These are phyloP conservation scores for Danaus melanippus DNA, from an alignment of 1,140 invertebrate species.

Conservation along the genomic window DNA sequence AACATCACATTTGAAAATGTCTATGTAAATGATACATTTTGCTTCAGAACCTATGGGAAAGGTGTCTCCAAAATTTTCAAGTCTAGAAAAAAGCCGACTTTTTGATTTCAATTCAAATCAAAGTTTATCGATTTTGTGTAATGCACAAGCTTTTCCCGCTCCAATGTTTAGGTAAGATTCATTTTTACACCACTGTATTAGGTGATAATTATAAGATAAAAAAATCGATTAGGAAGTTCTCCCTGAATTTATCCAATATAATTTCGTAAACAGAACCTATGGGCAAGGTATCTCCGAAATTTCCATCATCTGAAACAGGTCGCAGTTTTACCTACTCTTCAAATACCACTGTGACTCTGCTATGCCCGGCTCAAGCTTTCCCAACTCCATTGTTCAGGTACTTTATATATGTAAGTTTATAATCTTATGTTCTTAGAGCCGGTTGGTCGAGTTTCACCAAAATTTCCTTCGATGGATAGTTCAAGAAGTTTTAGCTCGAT, in stretches of 20 bases:
- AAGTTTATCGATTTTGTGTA: conserved; percentile 56
- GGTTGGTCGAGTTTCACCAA: conserved; percentile 79
- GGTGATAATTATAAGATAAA: conserved; percentile 1
- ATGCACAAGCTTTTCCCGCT: conserved; percentile 77
- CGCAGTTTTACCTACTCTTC: conserved; percentile 73
- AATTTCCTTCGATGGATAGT: conserved; percentile 76
- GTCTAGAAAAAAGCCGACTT: conserved; percentile 76
- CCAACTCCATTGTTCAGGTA: conserved; percentile 72
- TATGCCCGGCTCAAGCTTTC: conserved; percentile 79
- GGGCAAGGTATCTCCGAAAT: conserved; percentile 74
- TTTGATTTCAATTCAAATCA: conserved; percentile 65
- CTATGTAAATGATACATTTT: conserved; percentile 21
- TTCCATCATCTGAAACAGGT: conserved; percentile 71
- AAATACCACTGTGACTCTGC: conserved; percentile 57
- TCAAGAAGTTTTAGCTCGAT: conserved; percentile 77
- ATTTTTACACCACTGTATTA: background rate
- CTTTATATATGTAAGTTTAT: conserved; percentile 33
- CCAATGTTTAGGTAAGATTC: conserved; percentile 73
- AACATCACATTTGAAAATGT: conserved; percentile 1
- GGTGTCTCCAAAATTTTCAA: conserved; percentile 77
- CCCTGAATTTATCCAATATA: background rate
- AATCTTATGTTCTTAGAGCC: conserved; percentile 75
- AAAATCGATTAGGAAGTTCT: conserved; percentile 3
- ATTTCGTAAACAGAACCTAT: conserved; percentile 71
- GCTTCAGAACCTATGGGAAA: conserved; percentile 72